Conservation (phyloP, 2,113 vertebrate genomes). For the Toxotes chatareus region DNA sequence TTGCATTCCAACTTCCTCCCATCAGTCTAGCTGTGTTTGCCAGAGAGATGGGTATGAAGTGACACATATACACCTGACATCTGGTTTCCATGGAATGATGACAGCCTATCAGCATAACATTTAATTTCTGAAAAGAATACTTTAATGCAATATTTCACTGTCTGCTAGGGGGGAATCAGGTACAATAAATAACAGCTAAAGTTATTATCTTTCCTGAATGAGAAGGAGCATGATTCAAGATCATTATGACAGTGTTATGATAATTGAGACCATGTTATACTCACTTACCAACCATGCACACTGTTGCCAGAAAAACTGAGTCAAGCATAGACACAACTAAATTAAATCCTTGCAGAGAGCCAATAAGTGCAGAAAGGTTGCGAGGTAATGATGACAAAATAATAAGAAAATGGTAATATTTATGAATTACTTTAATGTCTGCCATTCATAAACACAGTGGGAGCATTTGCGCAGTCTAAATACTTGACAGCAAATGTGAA, state of each 20-base stretch:
- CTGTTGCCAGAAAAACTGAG: not conserved
- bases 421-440: not conserved
- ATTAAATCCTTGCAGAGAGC: not conserved
- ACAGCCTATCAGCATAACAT: constrained; percentile 51
- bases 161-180: not conserved
- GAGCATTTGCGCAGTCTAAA: not conserved
- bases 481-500: not conserved
- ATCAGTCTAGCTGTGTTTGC: constrained; percentile 53
- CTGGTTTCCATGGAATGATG: constrained; percentile 42
- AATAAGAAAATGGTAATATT: not conserved
- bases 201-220: not conserved
- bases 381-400: not conserved
- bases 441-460: not conserved
- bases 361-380: not conserved
- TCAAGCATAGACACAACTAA: not conserved
- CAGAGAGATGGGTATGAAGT: constrained; percentile 35
- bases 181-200: not conserved
- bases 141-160: not conserved
- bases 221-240: not conserved
- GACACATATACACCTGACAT: constrained; percentile 58
- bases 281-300: not conserved
- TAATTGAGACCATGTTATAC: not conserved
- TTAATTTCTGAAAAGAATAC: constrained; percentile 49
- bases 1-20: constrained; percentile 75
- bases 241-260: not conserved